phyloP scores from a whole-genome alignment of 2,888 invertebrate species.

The Leptinotarsa haldemani region DNA sequence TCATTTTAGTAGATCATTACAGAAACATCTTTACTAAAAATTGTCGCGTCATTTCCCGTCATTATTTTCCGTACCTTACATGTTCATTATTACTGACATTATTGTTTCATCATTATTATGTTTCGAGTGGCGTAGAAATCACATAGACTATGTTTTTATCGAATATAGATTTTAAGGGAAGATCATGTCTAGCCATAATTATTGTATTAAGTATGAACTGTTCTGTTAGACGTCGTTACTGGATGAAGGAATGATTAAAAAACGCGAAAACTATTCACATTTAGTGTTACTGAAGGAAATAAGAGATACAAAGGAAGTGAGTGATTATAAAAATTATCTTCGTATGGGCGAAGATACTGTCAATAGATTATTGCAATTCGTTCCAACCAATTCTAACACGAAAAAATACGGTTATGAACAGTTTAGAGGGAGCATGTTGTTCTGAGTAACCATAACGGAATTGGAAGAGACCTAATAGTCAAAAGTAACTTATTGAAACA shows the following conservation, averaged over 20 bases:
- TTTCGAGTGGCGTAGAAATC: constrained; percentile 12
- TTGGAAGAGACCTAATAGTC: neutral
- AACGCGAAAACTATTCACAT: constrained; percentile 22
- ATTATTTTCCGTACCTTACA: constrained; percentile 23
- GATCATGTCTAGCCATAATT: constrained; percentile 23
- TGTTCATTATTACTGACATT: constrained; percentile 21
- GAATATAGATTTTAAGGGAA: constrained; percentile 10
- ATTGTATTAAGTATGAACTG: constrained; percentile 23
- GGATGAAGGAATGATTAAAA: constrained; percentile 23
- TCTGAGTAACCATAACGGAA: neutral
- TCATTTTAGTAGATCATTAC: neutral
- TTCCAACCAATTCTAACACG: constrained; percentile 11
- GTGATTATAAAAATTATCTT: constrained; percentile 31
- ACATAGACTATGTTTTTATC: constrained; percentile 19
- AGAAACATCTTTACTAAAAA: constrained; percentile 15
- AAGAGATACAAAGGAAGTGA: constrained; percentile 14
- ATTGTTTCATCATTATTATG: constrained; percentile 17
- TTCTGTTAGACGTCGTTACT: constrained; percentile 20
- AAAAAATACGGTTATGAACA: constrained; percentile 11
- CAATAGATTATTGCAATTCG: constrained; percentile 29
- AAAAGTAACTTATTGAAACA: neutral
- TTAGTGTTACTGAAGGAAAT: constrained; percentile 22
- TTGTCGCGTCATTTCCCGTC: constrained; percentile 10
- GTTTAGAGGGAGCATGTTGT: too few relatives aligned
- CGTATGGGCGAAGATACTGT: constrained; percentile 30